A percentile compares a stretch with the other conserved stretches of the same genome.
phyloP scores from a whole-genome alignment of 2,888 invertebrate species.

The Eudemis profundana region DNA sequence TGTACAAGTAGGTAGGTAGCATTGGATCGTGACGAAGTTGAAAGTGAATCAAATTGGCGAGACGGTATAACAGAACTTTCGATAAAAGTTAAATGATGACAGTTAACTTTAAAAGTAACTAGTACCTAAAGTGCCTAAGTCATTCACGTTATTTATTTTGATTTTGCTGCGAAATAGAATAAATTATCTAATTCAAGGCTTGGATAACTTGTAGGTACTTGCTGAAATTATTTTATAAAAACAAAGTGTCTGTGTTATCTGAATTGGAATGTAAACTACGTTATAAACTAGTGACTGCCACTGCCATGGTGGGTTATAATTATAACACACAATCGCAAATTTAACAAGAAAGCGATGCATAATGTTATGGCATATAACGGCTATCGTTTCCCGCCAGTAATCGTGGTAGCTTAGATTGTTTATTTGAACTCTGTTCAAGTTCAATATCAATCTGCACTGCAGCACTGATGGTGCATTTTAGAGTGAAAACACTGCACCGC shows the following conservation, averaged over 20 bases:
- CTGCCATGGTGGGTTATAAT: conserved; percentile 15
- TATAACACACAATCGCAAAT: conserved; percentile 3
- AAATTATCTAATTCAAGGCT: too few relatives aligned
- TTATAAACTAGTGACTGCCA: not conserved
- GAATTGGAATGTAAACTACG: too few relatives aligned
- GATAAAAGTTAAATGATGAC: not conserved
- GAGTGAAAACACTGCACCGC: not conserved
- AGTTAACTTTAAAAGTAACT: not conserved
- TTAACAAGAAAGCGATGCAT: conserved; percentile 15
- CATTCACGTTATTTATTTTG: too few relatives aligned
- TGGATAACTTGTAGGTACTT: too few relatives aligned
- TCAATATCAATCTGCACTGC: conserved; percentile 5
- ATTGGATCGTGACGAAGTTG: conserved; percentile 1
- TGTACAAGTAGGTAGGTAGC: not conserved
- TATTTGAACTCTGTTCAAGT: conserved; percentile 25
- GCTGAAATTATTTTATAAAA: too few relatives aligned
- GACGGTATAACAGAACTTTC: not conserved
- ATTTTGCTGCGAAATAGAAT: too few relatives aligned
- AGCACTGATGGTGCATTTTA: not conserved
- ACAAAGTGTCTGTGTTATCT: too few relatives aligned
- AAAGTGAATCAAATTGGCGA: not conserved
- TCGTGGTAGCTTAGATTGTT: not conserved
- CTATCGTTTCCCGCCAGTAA: conserved; percentile 19
- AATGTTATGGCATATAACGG: too few relatives aligned
- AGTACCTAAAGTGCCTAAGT: too few relatives aligned